These are phyloP conservation scores for Drosophila ezoana DNA, from an alignment of 2,888 invertebrate genomes.

Conservation along the genomic window DNA sequence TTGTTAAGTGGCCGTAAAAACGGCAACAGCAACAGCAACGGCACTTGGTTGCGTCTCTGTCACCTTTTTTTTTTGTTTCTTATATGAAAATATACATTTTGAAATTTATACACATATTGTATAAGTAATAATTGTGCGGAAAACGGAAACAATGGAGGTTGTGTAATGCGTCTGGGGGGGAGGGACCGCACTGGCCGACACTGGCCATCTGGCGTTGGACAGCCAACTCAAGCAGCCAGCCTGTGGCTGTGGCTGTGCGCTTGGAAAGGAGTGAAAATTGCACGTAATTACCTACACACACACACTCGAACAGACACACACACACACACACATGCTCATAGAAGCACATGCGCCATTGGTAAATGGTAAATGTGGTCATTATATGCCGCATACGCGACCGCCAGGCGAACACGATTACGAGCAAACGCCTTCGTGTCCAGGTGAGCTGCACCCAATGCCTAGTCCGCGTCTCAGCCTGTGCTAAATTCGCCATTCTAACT, in stretches of 20 bases:
- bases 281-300: constrained; percentile 71
- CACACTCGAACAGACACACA: constrained; percentile 29
- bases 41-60: constrained; percentile 43
- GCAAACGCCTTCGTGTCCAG: constrained; percentile 64
- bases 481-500: constrained; percentile 60
- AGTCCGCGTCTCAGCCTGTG: constrained; percentile 33
- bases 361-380: constrained; percentile 73
- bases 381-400: constrained; percentile 65
- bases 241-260: constrained; percentile 64
- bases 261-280: constrained; percentile 79
- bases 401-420: constrained; percentile 59
- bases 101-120: constrained; percentile 80
- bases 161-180: constrained; percentile 78
- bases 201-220: constrained; percentile 70
- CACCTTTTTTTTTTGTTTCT: constrained; percentile 47
- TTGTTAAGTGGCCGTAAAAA: constrained; percentile 81
- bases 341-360: constrained; percentile 63
- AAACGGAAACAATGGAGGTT: constrained; percentile 82
- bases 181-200: constrained; percentile 30
- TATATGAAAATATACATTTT: constrained; percentile 35
- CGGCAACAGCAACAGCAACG: constrained; percentile 53
- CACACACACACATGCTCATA: constrained; percentile 9
- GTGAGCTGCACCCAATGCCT: constrained; percentile 58
- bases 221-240: constrained; percentile 31
- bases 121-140: constrained; percentile 81